Percentiles rank a stretch among this genome's conserved stretches.
These are phyloP conservation scores for Pholis gunnellus DNA, from an alignment of 2,113 vertebrate genomes.

Conservation along the genomic window DNA sequence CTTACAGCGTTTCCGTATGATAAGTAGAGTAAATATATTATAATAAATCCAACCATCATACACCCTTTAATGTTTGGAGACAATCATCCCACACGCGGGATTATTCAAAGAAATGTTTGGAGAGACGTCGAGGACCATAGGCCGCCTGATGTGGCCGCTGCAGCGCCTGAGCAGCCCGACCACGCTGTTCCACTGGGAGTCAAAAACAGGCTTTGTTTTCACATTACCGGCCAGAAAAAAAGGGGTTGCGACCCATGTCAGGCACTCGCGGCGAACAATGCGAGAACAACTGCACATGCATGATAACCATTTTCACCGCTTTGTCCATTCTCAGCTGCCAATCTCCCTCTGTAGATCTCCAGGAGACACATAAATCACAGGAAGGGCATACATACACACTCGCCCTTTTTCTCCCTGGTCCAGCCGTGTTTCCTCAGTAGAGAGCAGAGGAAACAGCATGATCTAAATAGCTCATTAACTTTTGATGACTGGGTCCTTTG, in stretches of 20 bases:
- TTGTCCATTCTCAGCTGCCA: slow-evolving; percentile 61
- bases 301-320: slow-evolving; percentile 60
- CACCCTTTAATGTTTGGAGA: not conserved
- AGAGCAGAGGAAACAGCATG: slow-evolving; percentile 76
- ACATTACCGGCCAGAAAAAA: slow-evolving; percentile 22
- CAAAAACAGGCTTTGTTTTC: slow-evolving; percentile 50
- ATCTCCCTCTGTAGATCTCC: slow-evolving; percentile 57
- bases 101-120: not conserved
- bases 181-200: not conserved
- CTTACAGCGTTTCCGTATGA: not conserved
- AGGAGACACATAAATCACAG: slow-evolving; percentile 50
- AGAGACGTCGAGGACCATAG: not conserved
- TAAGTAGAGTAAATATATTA: too few relatives aligned
- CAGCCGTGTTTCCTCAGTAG: slow-evolving; percentile 67
- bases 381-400: slow-evolving; percentile 26
- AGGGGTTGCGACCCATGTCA: slow-evolving; percentile 55
- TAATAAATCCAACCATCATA: not conserved
- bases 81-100: not conserved
- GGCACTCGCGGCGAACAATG: slow-evolving; percentile 39
- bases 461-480: slow-evolving; percentile 84
- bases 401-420: slow-evolving; percentile 39
- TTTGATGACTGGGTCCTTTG: slow-evolving; percentile 82
- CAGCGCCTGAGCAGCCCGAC: slow-evolving; percentile 2
- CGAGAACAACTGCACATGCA: slow-evolving; percentile 51
- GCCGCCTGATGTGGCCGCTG: not conserved